Conservation (phyloP, 2,888 invertebrate genomes). For the Agrilus biguttatus region DNA sequence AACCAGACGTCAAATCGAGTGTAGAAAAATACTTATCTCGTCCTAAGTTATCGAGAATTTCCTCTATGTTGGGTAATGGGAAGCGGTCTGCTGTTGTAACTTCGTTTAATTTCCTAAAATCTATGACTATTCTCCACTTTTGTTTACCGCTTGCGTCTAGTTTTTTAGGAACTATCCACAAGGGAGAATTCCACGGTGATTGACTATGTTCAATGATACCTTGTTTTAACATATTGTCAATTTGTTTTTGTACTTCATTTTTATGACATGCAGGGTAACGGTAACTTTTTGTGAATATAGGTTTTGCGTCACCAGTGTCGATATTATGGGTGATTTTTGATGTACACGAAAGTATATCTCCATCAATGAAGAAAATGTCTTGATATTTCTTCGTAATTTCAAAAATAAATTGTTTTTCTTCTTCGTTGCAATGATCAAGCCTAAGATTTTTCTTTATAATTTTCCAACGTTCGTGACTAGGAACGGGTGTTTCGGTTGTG, state of each 20-base stretch:
- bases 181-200: constrained; percentile 22
- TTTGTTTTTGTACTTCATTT: constrained; percentile 18
- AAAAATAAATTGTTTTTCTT: constrained; percentile 4
- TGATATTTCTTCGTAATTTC: constrained; percentile 6
- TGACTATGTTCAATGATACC: constrained; percentile 18
- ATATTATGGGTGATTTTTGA: constrained; percentile 13
- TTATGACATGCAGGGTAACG: constrained; percentile 13
- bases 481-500: too few species aligned
- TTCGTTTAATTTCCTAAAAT: constrained; percentile 2
- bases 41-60: constrained; percentile 10
- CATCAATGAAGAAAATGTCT: constrained; percentile 8
- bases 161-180: constrained; percentile 24
- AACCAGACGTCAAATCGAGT: constrained; percentile 13
- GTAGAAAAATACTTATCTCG: constrained; percentile 8
- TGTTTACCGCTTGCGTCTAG: constrained; percentile 1
- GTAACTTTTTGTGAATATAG: constrained; percentile 8
- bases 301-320: constrained; percentile 2
- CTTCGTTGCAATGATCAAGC: constrained; percentile 1
- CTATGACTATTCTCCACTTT: constrained; percentile 3
- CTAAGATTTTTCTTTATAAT: too few species aligned
- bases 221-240: constrained; percentile 16
- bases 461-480: too few species aligned
- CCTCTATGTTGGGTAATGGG: constrained; percentile 10
- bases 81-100: constrained; percentile 6
- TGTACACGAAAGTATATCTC: constrained; percentile 8